Percentiles rank a stretch among this genome's conserved stretches.
Conservation (phyloP, 2,113 vertebrate species). For the Alaudala cheleensis region DNA sequence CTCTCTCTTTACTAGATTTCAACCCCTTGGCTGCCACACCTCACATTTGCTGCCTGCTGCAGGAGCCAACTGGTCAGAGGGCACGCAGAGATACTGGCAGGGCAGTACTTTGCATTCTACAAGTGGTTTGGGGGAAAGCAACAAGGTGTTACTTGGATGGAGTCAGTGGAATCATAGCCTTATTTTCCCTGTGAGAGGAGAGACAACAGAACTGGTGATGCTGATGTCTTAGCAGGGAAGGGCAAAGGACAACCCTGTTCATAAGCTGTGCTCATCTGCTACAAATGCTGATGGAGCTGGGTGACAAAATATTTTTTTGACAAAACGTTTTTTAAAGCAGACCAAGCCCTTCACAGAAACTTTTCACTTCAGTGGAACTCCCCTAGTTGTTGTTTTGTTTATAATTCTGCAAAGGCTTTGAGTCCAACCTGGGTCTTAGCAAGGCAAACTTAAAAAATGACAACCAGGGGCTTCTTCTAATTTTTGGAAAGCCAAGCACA, state of each 20-base stretch:
- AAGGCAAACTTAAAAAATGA: not conserved
- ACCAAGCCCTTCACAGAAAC: not conserved
- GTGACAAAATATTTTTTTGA: not conserved
- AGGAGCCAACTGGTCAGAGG: not conserved
- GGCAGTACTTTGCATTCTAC: not conserved
- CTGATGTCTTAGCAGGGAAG: not conserved
- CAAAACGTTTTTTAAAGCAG: not conserved
- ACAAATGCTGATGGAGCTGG: not conserved
- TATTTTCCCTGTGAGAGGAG: not conserved
- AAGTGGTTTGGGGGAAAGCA: not conserved
- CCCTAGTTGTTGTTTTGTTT: not conserved
- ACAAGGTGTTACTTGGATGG: not conserved
- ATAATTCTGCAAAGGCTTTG: not conserved
- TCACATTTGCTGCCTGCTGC: not conserved
- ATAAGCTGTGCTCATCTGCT: not conserved
- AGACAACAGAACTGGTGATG: not conserved
- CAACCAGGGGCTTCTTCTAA: not conserved
- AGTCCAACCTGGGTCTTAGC: not conserved
- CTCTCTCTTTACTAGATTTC: not conserved
- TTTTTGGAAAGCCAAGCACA: not conserved
- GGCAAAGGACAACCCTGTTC: not conserved
- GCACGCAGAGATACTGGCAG: not conserved
- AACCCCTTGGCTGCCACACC: not conserved
- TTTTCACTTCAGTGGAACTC: not conserved
- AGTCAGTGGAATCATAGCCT: not conserved